Conservation (phyloP, 1,140 invertebrate genomes). For the Trichomalopsis sarcophagae region DNA sequence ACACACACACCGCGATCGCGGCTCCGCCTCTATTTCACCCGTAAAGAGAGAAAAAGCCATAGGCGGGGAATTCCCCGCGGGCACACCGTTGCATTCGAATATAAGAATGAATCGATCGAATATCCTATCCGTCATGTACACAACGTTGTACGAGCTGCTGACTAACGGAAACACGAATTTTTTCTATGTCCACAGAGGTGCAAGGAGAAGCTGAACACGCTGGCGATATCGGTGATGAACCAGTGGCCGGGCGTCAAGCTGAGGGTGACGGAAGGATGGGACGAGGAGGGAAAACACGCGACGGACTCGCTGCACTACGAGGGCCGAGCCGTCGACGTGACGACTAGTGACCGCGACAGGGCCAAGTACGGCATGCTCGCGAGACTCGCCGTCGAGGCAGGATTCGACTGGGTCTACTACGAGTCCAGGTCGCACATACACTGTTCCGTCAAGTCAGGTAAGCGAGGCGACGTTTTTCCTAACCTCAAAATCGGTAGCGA, state of each 20-base stretch:
- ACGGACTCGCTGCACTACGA: conserved; percentile 94
- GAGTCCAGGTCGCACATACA: conserved; percentile 96
- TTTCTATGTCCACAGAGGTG: conserved; percentile 83
- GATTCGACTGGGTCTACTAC: conserved; percentile 99
- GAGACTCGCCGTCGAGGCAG: conserved; percentile 95
- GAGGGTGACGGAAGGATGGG: conserved; percentile 95
- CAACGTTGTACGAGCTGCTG: too few relatives aligned
- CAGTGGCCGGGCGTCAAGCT: conserved; percentile 96
- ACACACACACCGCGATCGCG: background rate
- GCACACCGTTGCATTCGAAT: conserved; percentile 9
- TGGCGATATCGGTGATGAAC: conserved; percentile 98
- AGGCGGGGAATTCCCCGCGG: background rate
- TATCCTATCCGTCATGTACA: too few relatives aligned
- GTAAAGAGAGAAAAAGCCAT: background rate
- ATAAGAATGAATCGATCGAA: conserved; percentile 12
- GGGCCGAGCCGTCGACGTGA: conserved; percentile 95
- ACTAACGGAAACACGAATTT: background rate
- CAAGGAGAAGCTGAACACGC: conserved; percentile 94
- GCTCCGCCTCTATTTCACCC: background rate
- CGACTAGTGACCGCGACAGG: conserved; percentile 93
- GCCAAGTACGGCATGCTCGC: conserved; percentile 97
- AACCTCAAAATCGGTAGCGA: background rate
- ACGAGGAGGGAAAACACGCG: conserved; percentile 89
- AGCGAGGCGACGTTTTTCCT: conserved; percentile 63
- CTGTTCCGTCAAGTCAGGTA: conserved; percentile 98